phyloP scores from a whole-genome alignment of 2,113 vertebrate genomes.

The Pollachius pollachius region DNA sequence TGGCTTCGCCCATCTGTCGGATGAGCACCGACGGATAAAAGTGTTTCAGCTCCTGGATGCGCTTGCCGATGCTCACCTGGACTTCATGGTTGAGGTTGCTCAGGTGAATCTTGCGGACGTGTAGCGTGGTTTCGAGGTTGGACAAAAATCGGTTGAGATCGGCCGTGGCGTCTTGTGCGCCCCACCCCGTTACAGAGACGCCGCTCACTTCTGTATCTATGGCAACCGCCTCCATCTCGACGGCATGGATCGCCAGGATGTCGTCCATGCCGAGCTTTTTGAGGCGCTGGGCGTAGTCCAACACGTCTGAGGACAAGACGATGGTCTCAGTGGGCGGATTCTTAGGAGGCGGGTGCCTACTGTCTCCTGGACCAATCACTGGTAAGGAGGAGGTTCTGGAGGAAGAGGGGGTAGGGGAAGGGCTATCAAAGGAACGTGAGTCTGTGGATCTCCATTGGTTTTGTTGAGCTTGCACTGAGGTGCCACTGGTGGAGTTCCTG shows the following conservation, averaged over 20 bases:
- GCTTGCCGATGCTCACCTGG: background rate
- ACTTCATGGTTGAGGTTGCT: background rate
- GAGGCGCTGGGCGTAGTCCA: conserved; percentile 29
- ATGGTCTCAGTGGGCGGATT: conserved; percentile 10
- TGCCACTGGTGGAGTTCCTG: background rate
- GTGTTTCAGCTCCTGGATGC: background rate
- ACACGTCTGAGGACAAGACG: conserved; percentile 33
- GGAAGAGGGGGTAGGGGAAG: background rate
- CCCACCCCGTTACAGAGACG: conserved; percentile 29
- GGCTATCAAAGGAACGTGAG: background rate
- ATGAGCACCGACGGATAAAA: conserved; percentile 33
- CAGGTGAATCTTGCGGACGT: conserved; percentile 53
- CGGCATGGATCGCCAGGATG: conserved; percentile 11
- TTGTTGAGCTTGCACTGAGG: background rate
- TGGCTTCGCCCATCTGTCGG: background rate
- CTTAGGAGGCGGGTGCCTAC: background rate
- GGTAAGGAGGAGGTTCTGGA: background rate
- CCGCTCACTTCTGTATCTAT: background rate
- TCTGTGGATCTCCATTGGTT: background rate
- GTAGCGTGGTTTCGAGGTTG: conserved; percentile 11
- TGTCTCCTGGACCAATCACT: background rate
- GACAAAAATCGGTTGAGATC: conserved; percentile 39
- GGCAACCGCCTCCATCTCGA: rapidly evolving
- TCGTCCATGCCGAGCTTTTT: rapidly evolving
- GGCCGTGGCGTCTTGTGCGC: rapidly evolving